Conservation (phyloP, 2,797 vertebrate species). For the Lagocephalus sceleratus region DNA sequence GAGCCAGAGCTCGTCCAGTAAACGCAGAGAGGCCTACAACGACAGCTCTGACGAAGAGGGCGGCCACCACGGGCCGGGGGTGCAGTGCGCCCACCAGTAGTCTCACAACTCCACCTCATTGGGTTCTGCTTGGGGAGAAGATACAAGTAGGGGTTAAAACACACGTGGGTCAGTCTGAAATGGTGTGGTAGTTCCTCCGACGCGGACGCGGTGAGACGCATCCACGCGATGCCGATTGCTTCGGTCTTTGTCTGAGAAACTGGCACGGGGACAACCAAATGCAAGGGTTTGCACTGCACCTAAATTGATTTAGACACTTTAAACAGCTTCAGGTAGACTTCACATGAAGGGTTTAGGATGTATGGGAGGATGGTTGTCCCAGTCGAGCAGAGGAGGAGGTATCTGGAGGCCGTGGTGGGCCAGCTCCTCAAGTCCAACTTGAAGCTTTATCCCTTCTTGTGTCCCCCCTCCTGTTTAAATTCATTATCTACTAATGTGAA, state of each 20-base stretch:
- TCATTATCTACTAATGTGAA: constrained; percentile 60
- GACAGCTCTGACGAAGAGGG: constrained; percentile 96
- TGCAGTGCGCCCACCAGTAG: constrained; percentile 99
- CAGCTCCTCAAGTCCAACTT: background rate
- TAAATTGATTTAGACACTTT: constrained; percentile 31
- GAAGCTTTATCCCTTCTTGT: constrained; percentile 7
- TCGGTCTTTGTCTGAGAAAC: constrained; percentile 43
- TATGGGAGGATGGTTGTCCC: constrained; percentile 26
- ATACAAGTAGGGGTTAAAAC: constrained; percentile 58
- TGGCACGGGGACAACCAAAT: constrained; percentile 18
- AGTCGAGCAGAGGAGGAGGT: constrained; percentile 13
- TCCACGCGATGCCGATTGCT: constrained; percentile 44
- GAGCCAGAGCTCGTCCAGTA: constrained; percentile 85
- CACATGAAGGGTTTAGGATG: constrained; percentile 41
- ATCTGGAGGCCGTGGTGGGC: constrained; percentile 42
- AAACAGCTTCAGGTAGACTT: constrained; percentile 26
- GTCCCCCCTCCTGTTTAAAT: constrained; percentile 18
- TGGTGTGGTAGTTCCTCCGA: constrained; percentile 38
- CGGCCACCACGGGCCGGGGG: constrained; percentile 90
- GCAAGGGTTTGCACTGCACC: constrained; percentile 21
- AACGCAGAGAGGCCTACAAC: constrained; percentile 94
- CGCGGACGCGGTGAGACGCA: constrained; percentile 16
- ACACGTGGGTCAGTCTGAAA: constrained; percentile 74
- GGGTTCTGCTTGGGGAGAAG: background rate
- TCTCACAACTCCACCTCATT: constrained; percentile 9